Conservation (phyloP, 2,888 invertebrate genomes). For the Himalopsyche japonica region DNA sequence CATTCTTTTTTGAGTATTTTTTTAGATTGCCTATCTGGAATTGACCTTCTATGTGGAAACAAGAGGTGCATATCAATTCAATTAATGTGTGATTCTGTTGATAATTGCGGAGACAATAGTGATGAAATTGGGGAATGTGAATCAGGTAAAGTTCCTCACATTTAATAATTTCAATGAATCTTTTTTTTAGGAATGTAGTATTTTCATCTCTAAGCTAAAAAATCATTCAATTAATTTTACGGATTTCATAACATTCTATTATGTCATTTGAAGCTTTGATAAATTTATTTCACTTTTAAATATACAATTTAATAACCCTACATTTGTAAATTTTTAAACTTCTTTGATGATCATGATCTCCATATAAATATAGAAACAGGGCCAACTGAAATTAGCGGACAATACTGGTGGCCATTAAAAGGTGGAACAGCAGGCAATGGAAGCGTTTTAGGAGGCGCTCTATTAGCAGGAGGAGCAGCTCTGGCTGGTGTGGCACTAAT, state of each 20-base stretch:
- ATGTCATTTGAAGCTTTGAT: neutral
- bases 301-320: no score
- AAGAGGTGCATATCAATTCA: conserved; percentile 34
- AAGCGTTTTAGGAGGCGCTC: neutral
- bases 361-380: neutral
- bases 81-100: conserved; percentile 34
- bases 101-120: conserved; percentile 38
- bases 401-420: conserved; percentile 38
- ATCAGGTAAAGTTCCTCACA: conserved; percentile 4
- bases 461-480: conserved; percentile 18
- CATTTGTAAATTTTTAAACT: no score
- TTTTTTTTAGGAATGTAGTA: no score
- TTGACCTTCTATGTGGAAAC: conserved; percentile 32
- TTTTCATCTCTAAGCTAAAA: no score
- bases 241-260: neutral
- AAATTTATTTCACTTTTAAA: no score
- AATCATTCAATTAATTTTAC: neutral
- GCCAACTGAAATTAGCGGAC: neutral
- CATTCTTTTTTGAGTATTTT: neutral
- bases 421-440: neutral
- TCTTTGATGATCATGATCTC: no score
- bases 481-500: conserved; percentile 19
- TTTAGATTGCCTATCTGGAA: conserved; percentile 31
- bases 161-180: no score
- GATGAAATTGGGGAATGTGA: conserved; percentile 31